Percentiles rank a stretch among this genome's conserved stretches.
phyloP scores from a whole-genome alignment of 1,140 invertebrate species.

The Formica exsecta region DNA sequence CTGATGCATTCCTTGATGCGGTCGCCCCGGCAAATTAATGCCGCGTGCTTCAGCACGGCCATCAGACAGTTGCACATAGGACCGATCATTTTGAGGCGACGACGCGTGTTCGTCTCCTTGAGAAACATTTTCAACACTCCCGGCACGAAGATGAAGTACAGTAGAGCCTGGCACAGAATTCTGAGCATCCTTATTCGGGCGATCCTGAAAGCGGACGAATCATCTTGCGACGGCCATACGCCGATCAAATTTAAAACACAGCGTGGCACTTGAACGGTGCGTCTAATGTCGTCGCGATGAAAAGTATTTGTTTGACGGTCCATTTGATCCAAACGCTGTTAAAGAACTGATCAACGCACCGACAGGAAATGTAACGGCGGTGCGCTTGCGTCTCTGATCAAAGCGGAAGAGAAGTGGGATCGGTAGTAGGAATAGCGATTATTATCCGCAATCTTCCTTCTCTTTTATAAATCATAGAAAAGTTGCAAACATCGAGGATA shows the following conservation, averaged over 20 bases:
- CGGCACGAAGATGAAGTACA: slow-evolving; percentile 36
- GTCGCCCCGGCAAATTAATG: slow-evolving; percentile 52
- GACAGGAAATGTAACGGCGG: neutral
- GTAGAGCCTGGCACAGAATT: neutral
- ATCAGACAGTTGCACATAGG: slow-evolving; percentile 76
- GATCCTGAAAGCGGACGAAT: neutral
- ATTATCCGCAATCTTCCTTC: neutral
- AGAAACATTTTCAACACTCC: slow-evolving; percentile 22
- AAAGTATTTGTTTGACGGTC: neutral
- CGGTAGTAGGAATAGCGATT: neutral
- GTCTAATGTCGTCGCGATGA: neutral
- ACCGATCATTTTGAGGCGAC: slow-evolving; percentile 73
- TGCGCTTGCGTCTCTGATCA: slow-evolving; percentile 44
- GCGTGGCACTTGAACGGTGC: slow-evolving; percentile 13
- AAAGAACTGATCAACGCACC: neutral
- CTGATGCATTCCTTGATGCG: slow-evolving; percentile 73
- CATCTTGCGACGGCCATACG: slow-evolving; percentile 17
- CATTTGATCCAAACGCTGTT: neutral
- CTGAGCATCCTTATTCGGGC: neutral
- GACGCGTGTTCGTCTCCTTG: neutral
- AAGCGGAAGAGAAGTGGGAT: slow-evolving; percentile 23
- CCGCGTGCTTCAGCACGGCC: slow-evolving; percentile 75
- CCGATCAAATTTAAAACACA: slow-evolving; percentile 30
- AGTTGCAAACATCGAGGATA: neutral
- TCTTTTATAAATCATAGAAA: slow-evolving; percentile 20